Conservation (phyloP, 2,888 invertebrate species). For the Morpho helenor region DNA sequence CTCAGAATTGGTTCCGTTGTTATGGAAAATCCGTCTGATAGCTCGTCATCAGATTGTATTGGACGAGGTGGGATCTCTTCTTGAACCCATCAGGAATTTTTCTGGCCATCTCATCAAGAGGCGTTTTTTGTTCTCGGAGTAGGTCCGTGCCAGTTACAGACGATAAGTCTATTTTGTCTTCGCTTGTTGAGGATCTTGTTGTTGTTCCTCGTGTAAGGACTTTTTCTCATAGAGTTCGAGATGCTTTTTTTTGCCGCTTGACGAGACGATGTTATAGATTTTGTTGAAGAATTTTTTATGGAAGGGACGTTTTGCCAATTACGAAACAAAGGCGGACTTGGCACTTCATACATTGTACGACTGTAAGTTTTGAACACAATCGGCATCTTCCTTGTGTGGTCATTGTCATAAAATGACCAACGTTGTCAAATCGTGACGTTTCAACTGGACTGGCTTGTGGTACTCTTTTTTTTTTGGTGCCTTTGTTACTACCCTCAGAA, state of each 20-base stretch:
- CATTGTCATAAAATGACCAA: slow-evolving; percentile 24
- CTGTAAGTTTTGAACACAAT: slow-evolving; percentile 23
- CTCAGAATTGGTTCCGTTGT: not conserved
- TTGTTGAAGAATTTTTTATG: too few species aligned
- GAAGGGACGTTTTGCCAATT: slow-evolving; percentile 7
- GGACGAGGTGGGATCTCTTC: not conserved
- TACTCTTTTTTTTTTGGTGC: too few species aligned
- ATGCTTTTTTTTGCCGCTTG: too few species aligned
- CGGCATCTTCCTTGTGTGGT: slow-evolving; percentile 23
- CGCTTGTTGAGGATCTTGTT: too few species aligned
- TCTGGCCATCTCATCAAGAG: not conserved
- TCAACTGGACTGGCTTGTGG: slow-evolving; percentile 18
- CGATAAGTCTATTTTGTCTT: too few species aligned
- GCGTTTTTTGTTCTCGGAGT: not conserved
- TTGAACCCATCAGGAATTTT: not conserved
- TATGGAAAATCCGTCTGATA: not conserved
- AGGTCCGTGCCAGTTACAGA: too few species aligned
- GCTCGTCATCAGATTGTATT: not conserved
- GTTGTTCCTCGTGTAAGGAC: too few species aligned
- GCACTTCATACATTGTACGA: slow-evolving; percentile 23
- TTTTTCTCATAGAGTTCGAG: too few species aligned
- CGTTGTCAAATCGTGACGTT: slow-evolving; percentile 21
- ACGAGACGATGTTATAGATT: too few species aligned
- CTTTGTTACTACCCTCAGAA: too few species aligned
- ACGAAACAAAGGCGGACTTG: slow-evolving; percentile 25